Conservation (phyloP, 2,113 vertebrate species). For the Otolemur garnettii region DNA sequence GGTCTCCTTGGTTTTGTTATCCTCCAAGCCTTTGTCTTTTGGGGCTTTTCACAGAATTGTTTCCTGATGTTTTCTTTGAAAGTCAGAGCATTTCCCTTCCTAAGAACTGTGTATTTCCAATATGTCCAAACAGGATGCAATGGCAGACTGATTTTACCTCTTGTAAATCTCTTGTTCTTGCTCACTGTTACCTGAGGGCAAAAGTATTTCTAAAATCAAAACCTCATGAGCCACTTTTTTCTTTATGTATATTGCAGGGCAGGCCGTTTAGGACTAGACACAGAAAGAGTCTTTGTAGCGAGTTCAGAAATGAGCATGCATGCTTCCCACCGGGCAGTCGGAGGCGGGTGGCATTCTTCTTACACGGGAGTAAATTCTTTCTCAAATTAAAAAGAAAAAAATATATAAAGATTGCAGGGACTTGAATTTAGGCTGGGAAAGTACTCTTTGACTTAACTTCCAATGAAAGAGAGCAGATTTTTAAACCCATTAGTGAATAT, state of each 20-base stretch:
- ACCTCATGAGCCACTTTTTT: background rate
- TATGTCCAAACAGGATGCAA: background rate
- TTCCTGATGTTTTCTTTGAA: conserved; percentile 18
- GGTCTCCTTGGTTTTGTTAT: background rate
- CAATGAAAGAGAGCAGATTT: conserved; percentile 9
- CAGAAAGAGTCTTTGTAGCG: background rate
- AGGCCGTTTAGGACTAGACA: background rate
- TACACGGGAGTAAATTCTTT: background rate
- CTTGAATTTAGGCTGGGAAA: background rate
- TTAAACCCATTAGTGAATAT: conserved; percentile 7
- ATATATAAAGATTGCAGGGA: background rate
- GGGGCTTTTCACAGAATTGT: background rate
- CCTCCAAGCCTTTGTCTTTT: background rate
- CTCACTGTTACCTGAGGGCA: background rate
- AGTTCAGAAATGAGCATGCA: background rate
- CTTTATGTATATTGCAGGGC: background rate
- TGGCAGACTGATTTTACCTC: conserved; percentile 17
- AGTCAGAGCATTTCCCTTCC: background rate
- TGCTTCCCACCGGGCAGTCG: background rate
- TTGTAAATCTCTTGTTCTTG: conserved; percentile 11
- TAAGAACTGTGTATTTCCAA: background rate
- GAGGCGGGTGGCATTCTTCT: background rate
- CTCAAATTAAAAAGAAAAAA: background rate
- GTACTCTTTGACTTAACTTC: background rate
- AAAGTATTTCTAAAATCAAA: background rate